phyloP scores from a whole-genome alignment of 2,113 vertebrate species.

The Chrysochloris asiatica region DNA sequence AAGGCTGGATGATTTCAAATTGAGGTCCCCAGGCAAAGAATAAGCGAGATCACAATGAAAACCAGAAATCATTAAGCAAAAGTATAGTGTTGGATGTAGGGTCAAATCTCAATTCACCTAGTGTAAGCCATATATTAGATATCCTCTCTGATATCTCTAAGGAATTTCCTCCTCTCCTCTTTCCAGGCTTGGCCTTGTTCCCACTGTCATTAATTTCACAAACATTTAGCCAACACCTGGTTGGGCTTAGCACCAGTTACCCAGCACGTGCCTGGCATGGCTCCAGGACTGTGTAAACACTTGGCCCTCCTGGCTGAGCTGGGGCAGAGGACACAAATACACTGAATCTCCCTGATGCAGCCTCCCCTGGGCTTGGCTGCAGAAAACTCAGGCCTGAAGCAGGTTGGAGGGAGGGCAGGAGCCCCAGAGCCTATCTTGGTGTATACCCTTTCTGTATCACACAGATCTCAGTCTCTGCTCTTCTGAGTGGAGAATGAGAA shows the following conservation, averaged over 20 bases:
- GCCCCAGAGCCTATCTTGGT: accelerated
- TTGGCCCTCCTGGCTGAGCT: not conserved
- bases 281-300: constrained; percentile 14
- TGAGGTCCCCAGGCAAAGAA: not conserved
- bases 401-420: not conserved
- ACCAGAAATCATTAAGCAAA: constrained; percentile 3
- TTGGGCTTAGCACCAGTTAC: not conserved
- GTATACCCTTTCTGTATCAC: not conserved
- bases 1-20: not conserved
- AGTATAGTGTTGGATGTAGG: not conserved
- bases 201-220: constrained; percentile 37
- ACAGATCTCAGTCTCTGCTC: not conserved
- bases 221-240: constrained; percentile 65
- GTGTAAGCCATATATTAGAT: not conserved
- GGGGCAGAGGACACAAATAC: not conserved
- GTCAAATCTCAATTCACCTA: not conserved
- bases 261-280: not conserved
- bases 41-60: constrained; percentile 22
- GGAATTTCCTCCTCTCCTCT: not conserved
- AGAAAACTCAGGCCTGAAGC: not conserved
- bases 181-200: not conserved
- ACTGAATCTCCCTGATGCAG: accelerated
- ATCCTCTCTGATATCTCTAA: not conserved
- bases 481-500: not conserved
- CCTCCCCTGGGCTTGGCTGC: accelerated